phyloP scores from a whole-genome alignment of 1,140 invertebrate species.

The Reticulitermes speratus region DNA sequence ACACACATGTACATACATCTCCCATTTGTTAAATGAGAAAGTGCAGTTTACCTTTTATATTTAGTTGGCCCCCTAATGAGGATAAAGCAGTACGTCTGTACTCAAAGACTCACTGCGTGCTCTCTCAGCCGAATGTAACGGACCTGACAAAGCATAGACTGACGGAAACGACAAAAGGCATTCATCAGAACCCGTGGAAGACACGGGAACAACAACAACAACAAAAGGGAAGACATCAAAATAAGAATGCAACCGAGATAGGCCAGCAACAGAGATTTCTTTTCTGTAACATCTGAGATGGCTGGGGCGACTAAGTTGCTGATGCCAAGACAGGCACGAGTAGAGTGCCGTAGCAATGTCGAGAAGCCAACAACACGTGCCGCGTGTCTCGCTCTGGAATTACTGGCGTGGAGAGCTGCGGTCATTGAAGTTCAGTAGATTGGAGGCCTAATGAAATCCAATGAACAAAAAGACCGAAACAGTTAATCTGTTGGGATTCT shows the following conservation, averaged over 20 bases:
- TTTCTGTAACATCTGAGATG: too few relatives aligned
- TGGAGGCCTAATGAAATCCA: too few relatives aligned
- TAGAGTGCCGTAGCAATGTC: too few relatives aligned
- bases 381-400: too few relatives aligned
- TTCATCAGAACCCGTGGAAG: background rate
- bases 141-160: background rate
- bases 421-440: too few relatives aligned
- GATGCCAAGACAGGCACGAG: too few relatives aligned
- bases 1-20: background rate
- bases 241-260: background rate
- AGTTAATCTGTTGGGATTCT: too few relatives aligned
- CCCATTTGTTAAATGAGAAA: background rate
- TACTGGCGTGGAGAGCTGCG: too few relatives aligned
- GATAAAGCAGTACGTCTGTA: background rate
- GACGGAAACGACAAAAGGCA: background rate
- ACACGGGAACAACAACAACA: background rate
- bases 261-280: too few relatives aligned
- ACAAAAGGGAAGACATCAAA: background rate
- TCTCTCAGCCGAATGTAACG: background rate
- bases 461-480: too few relatives aligned
- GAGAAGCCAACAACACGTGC: too few relatives aligned
- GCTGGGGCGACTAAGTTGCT: too few relatives aligned
- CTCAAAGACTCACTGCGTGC: background rate
- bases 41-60: background rate
- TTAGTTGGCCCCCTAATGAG: background rate